phyloP scores from a whole-genome alignment of 1,140 invertebrate genomes.

The Thaumatotibia leucotreta region DNA sequence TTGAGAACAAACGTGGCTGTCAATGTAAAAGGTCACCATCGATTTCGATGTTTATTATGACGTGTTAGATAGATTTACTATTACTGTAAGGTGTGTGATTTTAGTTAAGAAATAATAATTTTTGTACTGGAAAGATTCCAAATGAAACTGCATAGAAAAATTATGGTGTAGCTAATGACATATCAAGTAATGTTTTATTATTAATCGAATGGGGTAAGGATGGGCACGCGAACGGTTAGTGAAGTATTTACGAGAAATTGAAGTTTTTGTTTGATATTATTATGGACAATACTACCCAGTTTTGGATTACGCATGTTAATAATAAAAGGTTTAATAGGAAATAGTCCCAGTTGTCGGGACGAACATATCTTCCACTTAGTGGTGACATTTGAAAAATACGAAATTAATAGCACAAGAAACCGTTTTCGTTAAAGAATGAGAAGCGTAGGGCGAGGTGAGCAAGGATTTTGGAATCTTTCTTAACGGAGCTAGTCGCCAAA shows the following conservation, averaged over 20 bases:
- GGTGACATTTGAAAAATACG: slow-evolving; percentile 50
- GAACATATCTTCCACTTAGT: slow-evolving; percentile 72
- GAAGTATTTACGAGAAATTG: slow-evolving; percentile 46
- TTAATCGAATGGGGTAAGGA: slow-evolving; percentile 37
- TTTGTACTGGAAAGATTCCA: slow-evolving; percentile 72
- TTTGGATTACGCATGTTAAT: slow-evolving; percentile 55
- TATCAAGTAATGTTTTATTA: slow-evolving; percentile 72
- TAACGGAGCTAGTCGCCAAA: slow-evolving; percentile 68
- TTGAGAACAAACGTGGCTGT: neutral
- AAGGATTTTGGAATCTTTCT: slow-evolving; percentile 73
- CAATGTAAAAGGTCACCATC: slow-evolving; percentile 13
- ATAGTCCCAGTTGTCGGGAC: slow-evolving; percentile 48
- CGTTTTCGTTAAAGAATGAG: slow-evolving; percentile 16
- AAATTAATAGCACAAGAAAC: slow-evolving; percentile 46
- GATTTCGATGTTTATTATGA: slow-evolving; percentile 33
- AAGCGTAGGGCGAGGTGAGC: slow-evolving; percentile 18
- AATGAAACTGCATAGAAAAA: slow-evolving; percentile 51
- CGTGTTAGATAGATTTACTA: slow-evolving; percentile 59
- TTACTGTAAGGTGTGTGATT: slow-evolving; percentile 67
- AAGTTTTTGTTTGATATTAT: slow-evolving; percentile 41
- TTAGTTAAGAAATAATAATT: slow-evolving; percentile 57
- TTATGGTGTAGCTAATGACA: slow-evolving; percentile 67
- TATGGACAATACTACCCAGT: slow-evolving; percentile 58
- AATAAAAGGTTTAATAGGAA: slow-evolving; percentile 71
- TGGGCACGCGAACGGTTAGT: slow-evolving; percentile 55